Base-by-base conservation (phyloP, 2,113 vertebrate species). In the Callochromis pleurospilus region DNA sequence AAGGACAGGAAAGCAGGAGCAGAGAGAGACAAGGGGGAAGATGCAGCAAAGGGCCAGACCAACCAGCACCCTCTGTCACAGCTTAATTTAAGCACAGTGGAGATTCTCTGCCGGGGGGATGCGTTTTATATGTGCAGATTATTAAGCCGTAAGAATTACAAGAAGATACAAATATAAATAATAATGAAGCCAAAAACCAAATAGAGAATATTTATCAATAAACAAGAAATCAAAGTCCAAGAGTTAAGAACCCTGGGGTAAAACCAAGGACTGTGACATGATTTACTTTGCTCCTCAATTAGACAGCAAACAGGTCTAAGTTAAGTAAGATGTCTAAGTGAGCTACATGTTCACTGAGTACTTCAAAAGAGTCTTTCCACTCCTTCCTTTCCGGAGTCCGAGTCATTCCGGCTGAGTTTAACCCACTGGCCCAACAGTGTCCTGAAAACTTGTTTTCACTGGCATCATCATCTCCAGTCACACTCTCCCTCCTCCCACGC, bases 241-340 rank as follows among this genome's bases (percentile, higher is more conserved):
- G 65, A 70, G n/a, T 40, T 68, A 38, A 68, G 36, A 68, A 68
- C 12, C 36, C 65, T 70, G 36, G 36, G 6, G 11, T 38, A 38
- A 70, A 70, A 0, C n/a, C 12, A 14, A 68, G 0, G 19, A 68
- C 19, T 40, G 62, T 0, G 2, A 38, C 62, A 68, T 0, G 33
- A 68, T 21, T 21, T 68, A 68, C 62, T 40, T 68, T 68, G 62
- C 33, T 68, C 19, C 62, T 38, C 19, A 65, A 3, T 40, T 40
- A 21, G 62, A 68, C 65, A 42, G 65, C 65, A 6, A 70, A 42
- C 65, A 14, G n/a, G n/a, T 70, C 0, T 21, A 65, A 65, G 6
- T 38, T 38, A 65, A 65, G 60, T n/a, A 65, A 38, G 60, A 1
- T 13, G 3, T 65, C 31, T 65, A 65, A 42, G 36, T 42, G 36